phyloP scores from a whole-genome alignment of 2,113 vertebrate genomes.

The Parus major region DNA sequence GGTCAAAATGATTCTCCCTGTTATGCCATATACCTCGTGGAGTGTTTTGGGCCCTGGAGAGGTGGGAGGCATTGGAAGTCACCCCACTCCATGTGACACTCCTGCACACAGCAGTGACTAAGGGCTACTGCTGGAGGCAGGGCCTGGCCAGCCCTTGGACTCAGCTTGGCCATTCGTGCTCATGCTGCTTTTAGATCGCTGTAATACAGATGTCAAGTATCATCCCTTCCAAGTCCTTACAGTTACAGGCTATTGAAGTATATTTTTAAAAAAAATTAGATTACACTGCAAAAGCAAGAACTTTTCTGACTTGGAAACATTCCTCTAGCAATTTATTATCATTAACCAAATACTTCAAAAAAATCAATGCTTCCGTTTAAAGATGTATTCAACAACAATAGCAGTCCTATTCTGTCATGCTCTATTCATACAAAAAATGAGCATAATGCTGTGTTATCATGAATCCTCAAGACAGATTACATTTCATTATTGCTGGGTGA shows the following conservation, averaged over 20 bases:
- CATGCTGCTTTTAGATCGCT: not conserved
- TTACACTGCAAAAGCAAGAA: not conserved
- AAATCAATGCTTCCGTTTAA: constrained; percentile 32
- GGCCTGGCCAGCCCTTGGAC: not conserved
- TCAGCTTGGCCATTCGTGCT: not conserved
- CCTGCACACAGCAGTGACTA: accelerated
- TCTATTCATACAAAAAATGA: constrained; percentile 41
- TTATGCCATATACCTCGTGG: not conserved
- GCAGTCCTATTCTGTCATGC: not conserved
- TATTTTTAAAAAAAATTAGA: not conserved
- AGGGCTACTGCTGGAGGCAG: not conserved
- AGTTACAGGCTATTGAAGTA: not conserved
- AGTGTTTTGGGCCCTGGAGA: not conserved
- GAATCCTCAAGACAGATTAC: constrained; percentile 43
- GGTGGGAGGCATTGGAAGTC: not conserved
- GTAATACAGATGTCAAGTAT: not conserved
- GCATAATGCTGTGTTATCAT: constrained; percentile 28
- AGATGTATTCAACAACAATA: not conserved
- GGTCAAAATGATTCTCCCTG: not conserved
- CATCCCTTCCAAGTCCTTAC: not conserved
- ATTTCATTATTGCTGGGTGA: constrained; percentile 50
- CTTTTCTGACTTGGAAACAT: not conserved
- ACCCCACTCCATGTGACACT: accelerated
- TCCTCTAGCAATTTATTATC: not conserved
- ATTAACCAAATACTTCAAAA: constrained; percentile 5